Percentiles rank a stretch among this genome's conserved stretches.
phyloP scores from a whole-genome alignment of 2,797 vertebrate species.

The Limnodromus scolopaceus region DNA sequence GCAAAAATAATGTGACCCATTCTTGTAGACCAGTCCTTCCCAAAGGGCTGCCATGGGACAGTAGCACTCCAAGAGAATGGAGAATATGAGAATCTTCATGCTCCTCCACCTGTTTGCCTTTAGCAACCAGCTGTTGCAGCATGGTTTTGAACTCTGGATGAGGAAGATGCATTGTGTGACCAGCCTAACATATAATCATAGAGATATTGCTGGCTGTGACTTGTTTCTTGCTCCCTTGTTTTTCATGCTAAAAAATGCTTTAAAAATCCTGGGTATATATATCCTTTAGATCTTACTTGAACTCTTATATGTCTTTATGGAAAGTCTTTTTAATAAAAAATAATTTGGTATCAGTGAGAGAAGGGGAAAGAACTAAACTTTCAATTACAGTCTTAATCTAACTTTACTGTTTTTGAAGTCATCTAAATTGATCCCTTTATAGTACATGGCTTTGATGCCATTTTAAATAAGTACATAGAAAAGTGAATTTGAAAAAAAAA shows the following conservation, averaged over 20 bases:
- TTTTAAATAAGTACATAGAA: slow-evolving; percentile 36
- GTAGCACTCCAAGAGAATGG: neutral
- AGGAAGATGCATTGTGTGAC: neutral
- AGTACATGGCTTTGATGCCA: slow-evolving; percentile 5
- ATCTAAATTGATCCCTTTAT: slow-evolving; percentile 31
- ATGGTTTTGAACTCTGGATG: neutral
- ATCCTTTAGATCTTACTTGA: neutral
- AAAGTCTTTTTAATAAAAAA: slow-evolving; percentile 9
- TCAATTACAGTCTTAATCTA: slow-evolving; percentile 47
- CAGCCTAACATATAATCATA: neutral
- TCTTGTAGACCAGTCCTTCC: neutral
- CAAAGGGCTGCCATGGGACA: neutral
- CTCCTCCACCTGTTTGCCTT: neutral
- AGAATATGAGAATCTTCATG: neutral
- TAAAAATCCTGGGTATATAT: neutral
- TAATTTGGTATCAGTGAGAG: neutral
- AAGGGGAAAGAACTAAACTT: slow-evolving; percentile 22
- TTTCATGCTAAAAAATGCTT: neutral
- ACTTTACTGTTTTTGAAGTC: slow-evolving; percentile 15
- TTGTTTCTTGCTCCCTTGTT: neutral
- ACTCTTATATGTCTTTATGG: neutral
- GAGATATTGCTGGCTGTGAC: neutral
- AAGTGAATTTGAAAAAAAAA: neutral
- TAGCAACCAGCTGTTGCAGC: neutral
- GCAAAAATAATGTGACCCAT: neutral